Percentiles rank a stretch among this genome's conserved stretches.
Conservation (phyloP, 2,113 vertebrate genomes). For the Malurus alboscapulatus region DNA sequence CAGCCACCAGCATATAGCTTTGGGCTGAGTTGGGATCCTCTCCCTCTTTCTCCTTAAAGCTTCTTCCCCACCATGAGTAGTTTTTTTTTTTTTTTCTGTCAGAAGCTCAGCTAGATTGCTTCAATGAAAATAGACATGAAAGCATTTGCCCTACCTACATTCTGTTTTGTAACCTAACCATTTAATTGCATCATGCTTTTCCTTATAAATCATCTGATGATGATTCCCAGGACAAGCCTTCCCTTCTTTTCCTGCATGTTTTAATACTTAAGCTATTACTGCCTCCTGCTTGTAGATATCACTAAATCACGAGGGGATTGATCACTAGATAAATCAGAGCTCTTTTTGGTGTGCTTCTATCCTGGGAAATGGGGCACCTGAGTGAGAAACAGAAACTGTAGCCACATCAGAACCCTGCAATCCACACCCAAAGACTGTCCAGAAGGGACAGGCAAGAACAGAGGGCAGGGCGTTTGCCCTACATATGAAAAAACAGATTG, state of each 20-base stretch:
- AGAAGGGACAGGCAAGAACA: neutral
- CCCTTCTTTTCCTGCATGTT: neutral
- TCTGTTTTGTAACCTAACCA: conserved; percentile 1
- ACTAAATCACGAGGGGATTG: neutral
- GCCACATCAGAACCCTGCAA: neutral
- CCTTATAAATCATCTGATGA: neutral
- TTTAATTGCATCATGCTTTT: neutral
- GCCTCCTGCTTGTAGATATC: neutral
- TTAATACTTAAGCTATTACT: neutral
- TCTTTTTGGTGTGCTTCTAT: neutral
- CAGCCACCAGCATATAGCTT: neutral
- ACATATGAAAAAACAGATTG: neutral
- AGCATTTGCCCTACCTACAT: neutral
- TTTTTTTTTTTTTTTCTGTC: neutral
- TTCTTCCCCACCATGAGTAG: neutral
- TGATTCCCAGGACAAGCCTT: neutral
- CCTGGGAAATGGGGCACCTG: neutral
- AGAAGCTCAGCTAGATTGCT: neutral
- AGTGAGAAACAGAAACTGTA: neutral
- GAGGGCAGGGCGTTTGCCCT: neutral
- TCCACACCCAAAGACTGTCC: neutral
- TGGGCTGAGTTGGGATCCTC: neutral
- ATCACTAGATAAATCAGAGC: neutral
- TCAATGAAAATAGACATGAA: neutral
- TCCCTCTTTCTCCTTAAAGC: neutral